Evolutionary conservation across 2,888 invertebrate genomes (phyloP).

Genomic region (Chouioia cunea): DNA sequence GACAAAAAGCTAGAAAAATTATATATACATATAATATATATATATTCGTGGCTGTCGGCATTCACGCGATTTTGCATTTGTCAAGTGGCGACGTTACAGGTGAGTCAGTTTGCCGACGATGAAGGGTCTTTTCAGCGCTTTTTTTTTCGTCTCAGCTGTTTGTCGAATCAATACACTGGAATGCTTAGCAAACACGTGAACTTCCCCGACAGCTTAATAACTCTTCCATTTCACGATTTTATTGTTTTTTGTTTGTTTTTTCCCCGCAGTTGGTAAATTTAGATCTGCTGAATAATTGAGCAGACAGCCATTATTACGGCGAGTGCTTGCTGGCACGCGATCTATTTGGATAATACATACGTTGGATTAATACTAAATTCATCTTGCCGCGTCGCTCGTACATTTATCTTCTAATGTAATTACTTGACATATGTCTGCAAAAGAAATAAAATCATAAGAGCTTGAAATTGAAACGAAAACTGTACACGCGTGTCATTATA

Average conservation of each 20-base stretch:
- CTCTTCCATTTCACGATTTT: conserved; percentile 39
- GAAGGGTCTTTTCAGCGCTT: conserved; percentile 56
- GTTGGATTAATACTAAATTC: no score
- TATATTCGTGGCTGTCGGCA: conserved; percentile 9
- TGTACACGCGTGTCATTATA: no score
- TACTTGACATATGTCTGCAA: no score
- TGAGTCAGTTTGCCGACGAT: conserved; percentile 55
- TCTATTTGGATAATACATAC: conserved; percentile 34
- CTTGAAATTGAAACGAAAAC: no score
- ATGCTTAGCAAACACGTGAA: conserved; percentile 51
- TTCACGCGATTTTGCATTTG: conserved; percentile 50
- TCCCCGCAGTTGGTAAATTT: conserved; percentile 2
- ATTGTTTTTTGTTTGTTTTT: conserved; percentile 1
- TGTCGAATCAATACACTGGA: conserved; percentile 58
- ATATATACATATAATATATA: neutral
- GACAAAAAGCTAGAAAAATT: conserved; percentile 8
- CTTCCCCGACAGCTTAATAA: conserved; percentile 37
- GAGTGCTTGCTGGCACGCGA: conserved; percentile 49
- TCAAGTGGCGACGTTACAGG: conserved; percentile 20
- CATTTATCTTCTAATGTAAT: no score
- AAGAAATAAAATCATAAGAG: no score
- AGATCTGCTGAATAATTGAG: conserved; percentile 54
- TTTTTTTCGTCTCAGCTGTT: conserved; percentile 45
- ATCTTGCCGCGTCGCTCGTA: no score
- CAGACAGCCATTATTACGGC: conserved; percentile 57